These are phyloP conservation scores for Myrmecobius fasciatus DNA, from an alignment of 2,113 vertebrate species.

Conservation along the genomic window DNA sequence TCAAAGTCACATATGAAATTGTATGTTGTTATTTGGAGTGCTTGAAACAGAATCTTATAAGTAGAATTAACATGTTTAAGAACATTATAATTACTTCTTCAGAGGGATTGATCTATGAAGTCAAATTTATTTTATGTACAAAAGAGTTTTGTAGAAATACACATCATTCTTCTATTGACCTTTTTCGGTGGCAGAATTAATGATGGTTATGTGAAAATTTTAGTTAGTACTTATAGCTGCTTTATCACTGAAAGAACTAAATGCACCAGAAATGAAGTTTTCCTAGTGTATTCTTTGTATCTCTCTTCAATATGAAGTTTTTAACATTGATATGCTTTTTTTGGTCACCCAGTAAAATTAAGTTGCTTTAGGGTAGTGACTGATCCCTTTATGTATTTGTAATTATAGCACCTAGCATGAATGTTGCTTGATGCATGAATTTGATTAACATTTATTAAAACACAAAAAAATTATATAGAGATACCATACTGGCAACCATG, in stretches of 20 bases:
- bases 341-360: background rate
- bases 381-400: background rate
- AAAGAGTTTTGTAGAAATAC: background rate
- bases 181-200: background rate
- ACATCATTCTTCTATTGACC: background rate
- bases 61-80: background rate
- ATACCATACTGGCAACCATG: background rate
- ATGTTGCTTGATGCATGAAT: background rate
- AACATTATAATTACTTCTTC: background rate
- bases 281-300: background rate
- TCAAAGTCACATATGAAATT: background rate
- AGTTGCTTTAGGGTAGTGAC: background rate
- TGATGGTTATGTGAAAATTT: background rate
- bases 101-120: background rate
- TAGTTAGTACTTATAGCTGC: background rate
- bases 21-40: background rate
- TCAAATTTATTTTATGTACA: background rate
- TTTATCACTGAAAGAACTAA: background rate
- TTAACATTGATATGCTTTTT: background rate
- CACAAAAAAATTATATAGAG: background rate
- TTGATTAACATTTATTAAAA: background rate
- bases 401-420: background rate
- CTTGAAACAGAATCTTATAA: background rate
- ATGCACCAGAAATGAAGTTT: background rate
- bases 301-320: background rate